Conservation (phyloP, 2,888 invertebrate species). For the Volucella bombylans region DNA sequence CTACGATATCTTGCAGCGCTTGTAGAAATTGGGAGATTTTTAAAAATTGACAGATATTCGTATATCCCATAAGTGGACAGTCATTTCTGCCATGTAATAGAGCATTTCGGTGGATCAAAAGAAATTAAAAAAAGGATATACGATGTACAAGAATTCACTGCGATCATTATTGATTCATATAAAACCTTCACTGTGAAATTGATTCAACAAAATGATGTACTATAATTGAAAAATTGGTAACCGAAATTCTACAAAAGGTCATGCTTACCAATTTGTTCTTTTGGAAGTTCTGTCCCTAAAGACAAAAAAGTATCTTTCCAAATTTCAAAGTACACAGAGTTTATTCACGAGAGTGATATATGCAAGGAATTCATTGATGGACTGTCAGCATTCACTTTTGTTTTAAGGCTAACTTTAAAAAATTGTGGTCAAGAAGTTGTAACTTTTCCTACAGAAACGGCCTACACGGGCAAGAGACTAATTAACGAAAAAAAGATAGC, state of each 20-base stretch:
- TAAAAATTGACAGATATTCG: too few relatives aligned
- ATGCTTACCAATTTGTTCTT: constrained; percentile 15
- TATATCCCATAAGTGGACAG: too few relatives aligned
- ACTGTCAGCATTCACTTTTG: constrained; percentile 15
- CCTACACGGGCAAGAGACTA: constrained; percentile 31
- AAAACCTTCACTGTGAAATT: constrained; percentile 8
- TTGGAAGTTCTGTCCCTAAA: constrained; percentile 19
- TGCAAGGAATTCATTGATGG: constrained; percentile 22
- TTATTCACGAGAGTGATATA: constrained; percentile 11
- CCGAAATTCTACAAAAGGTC: constrained; percentile 33
- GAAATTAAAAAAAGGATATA: too few relatives aligned
- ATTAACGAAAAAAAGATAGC: constrained; percentile 15
- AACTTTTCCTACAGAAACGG: constrained; percentile 18
- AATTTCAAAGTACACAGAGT: constrained; percentile 20
- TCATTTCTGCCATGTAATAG: too few relatives aligned
- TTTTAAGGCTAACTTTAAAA: constrained; percentile 19
- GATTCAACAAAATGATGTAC: constrained; percentile 32
- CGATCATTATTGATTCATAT: too few relatives aligned
- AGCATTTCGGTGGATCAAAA: too few relatives aligned
- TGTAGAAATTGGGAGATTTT: too few relatives aligned
- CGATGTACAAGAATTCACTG: too few relatives aligned
- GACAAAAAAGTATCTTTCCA: constrained; percentile 25
- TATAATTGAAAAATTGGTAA: constrained; percentile 41
- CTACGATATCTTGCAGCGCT: too few relatives aligned
- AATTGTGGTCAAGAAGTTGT: constrained; percentile 18